Base-by-base conservation (phyloP, 2,113 vertebrate genomes). In the Merops nubicus region DNA sequence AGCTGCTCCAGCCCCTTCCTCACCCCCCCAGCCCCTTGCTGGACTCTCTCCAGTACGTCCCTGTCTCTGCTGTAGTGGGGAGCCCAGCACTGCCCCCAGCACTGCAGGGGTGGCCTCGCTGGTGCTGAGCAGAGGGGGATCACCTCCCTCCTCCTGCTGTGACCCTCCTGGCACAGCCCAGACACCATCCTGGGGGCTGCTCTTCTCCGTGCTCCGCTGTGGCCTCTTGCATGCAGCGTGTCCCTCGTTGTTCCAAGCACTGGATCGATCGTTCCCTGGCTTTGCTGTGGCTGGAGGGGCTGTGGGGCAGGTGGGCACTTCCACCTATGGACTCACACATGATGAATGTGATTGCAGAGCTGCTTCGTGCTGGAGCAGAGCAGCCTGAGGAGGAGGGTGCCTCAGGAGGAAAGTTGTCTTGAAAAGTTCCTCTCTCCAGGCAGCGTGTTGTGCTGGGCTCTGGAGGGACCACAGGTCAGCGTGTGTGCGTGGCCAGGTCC, bases 101-200 rank as follows among this genome's bases (percentile, higher is more conserved):
- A 17, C 51, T 67, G 8, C 45, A 34, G 59, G 25, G 29, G 34
- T 40, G 73, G 31, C 56, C 47, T 84, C 42, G 6, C 15, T 17
- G 5, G 2, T 40, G 75, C 34, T 29, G 80, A 42, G 53, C 75
- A 53, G 48, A 68, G 29, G 48, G 31, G 28, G 34, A 33, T 78
- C 43, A 4, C 22, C 19, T 57, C n/a, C 15, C 21, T 56, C 17
- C 1, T 1, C 11, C 2, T 1, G 15, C 60, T 54, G 54, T 29
- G 69, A 8, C 19, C 2, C 36, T 50, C n/a, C 84, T 60, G 33
- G n/a, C 4, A 47, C 73, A 87, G 82, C n/a, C 62, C 81, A 33
- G 62, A n/a, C n/a, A n/a, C n/a, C n/a, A n/a, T n/a, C n/a, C 67
- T 0, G 1, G 50, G 63, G 65, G 22, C n/a, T 59, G 57, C 53